Conservation (phyloP, 2,888 invertebrate genomes). For the Myopa tessellatipennis region DNA sequence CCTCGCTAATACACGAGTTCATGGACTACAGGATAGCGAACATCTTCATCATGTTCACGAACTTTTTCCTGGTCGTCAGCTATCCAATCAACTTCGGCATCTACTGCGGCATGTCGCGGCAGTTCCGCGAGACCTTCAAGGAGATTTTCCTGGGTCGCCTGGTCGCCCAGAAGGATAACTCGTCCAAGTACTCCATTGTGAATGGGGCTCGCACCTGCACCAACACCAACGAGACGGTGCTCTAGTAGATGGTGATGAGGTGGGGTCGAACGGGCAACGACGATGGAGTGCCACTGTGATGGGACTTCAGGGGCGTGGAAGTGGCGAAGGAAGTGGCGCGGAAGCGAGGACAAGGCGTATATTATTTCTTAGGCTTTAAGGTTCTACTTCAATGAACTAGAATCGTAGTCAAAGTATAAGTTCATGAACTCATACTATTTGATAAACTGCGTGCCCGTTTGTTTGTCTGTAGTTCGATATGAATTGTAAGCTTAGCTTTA, state of each 20-base stretch:
- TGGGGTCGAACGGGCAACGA: conserved; percentile 53
- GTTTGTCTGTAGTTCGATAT: too few relatives aligned
- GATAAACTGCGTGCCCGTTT: too few relatives aligned
- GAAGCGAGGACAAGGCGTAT: too few relatives aligned
- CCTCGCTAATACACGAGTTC: conserved; percentile 78
- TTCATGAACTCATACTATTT: too few relatives aligned
- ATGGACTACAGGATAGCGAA: conserved; percentile 83
- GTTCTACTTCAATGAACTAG: too few relatives aligned
- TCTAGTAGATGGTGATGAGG: conserved; percentile 64
- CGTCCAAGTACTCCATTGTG: conserved; percentile 83
- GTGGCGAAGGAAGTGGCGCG: too few relatives aligned
- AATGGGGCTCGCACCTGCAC: conserved; percentile 86
- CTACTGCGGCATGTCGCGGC: conserved; percentile 95
- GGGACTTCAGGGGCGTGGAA: neutral
- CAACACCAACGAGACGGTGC: conserved; percentile 86
- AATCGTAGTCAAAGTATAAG: too few relatives aligned
- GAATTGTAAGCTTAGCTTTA: too few relatives aligned
- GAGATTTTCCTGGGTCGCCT: conserved; percentile 75
- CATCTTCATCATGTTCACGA: conserved; percentile 82
- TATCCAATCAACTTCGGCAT: conserved; percentile 96
- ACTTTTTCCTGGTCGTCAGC: conserved; percentile 90
- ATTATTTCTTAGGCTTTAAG: too few relatives aligned
- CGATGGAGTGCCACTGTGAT: conserved; percentile 19
- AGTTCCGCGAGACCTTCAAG: conserved; percentile 93
- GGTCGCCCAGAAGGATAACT: conserved; percentile 74